A percentile compares a stretch with the other conserved stretches of the same genome.
These are phyloP conservation scores for Cantharis nigra DNA, from an alignment of 2,888 invertebrate genomes.

Conservation along the genomic window DNA sequence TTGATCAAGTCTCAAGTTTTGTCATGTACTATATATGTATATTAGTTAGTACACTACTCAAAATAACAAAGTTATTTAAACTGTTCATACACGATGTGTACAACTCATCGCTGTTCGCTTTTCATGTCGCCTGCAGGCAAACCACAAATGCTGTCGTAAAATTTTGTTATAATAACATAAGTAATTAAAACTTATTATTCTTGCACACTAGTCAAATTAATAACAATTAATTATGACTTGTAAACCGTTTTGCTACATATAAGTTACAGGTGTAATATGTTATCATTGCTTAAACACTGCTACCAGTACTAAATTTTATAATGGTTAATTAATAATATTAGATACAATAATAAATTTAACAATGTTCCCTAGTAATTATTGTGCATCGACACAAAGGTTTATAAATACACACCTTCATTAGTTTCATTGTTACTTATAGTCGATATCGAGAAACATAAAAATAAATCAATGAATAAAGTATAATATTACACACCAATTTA, in stretches of 20 bases:
- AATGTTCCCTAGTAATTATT: neutral
- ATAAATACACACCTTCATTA: neutral
- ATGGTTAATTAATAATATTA: neutral
- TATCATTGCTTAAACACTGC: neutral
- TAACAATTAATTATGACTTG: neutral
- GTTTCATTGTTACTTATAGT: neutral
- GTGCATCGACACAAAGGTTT: neutral
- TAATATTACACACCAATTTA: neutral
- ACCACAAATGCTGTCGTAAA: neutral
- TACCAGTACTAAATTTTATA: neutral
- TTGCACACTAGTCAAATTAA: neutral
- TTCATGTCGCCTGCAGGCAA: constrained; percentile 11
- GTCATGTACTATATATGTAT: constrained; percentile 10
- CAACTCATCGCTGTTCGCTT: constrained; percentile 17
- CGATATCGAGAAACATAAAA: neutral
- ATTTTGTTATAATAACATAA: constrained; percentile 5
- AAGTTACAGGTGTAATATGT: neutral
- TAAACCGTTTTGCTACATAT: neutral
- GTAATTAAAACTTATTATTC: neutral
- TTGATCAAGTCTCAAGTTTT: constrained; percentile 27
- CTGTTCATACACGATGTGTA: neutral
- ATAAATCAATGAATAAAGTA: neutral
- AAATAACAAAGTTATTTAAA: constrained; percentile 6
- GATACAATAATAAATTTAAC: neutral
- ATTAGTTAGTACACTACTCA: constrained; percentile 19